Conservation (phyloP, 2,888 invertebrate species). For the Drosophila diplacantha region DNA sequence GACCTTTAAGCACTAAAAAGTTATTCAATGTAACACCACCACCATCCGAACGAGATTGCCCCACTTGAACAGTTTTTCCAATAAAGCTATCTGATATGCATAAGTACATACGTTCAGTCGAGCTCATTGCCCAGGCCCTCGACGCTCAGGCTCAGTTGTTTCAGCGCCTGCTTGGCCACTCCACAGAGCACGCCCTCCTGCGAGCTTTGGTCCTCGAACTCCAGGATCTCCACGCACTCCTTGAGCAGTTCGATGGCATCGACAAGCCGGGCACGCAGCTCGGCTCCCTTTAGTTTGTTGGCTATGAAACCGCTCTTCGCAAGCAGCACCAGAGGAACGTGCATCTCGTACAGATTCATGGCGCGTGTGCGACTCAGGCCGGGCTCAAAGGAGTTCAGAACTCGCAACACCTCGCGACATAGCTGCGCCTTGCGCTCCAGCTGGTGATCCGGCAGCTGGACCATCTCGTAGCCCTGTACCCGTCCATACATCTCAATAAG, state of each 20-base stretch:
- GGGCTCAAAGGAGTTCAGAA: constrained; percentile 86
- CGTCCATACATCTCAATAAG: constrained; percentile 89
- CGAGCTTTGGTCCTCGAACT: constrained; percentile 81
- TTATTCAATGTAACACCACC: constrained; percentile 22
- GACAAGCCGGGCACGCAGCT: constrained; percentile 81
- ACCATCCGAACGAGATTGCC: constrained; percentile 9
- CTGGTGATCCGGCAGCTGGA: constrained; percentile 85
- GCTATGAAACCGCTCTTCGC: constrained; percentile 83
- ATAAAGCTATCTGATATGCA: constrained; percentile 42
- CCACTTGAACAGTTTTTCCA: constrained; percentile 23
- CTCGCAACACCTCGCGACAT: constrained; percentile 83
- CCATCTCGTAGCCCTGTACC: constrained; percentile 84
- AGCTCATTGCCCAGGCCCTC: constrained; percentile 69
- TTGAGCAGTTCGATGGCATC: constrained; percentile 82
- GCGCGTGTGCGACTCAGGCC: constrained; percentile 88
- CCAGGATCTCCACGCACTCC: constrained; percentile 83
- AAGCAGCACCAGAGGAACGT: constrained; percentile 85
- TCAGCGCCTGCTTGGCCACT: constrained; percentile 73
- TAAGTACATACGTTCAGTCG: constrained; percentile 36
- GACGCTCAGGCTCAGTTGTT: constrained; percentile 73
- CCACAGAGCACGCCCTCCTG: constrained; percentile 75
- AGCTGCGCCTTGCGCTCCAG: constrained; percentile 87
- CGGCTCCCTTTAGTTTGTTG: constrained; percentile 80
- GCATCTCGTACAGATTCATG: constrained; percentile 88
- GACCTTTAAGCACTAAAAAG: constrained; percentile 16